Conservation (phyloP, 2,113 vertebrate genomes). For the Poeciliopsis prolifica region DNA sequence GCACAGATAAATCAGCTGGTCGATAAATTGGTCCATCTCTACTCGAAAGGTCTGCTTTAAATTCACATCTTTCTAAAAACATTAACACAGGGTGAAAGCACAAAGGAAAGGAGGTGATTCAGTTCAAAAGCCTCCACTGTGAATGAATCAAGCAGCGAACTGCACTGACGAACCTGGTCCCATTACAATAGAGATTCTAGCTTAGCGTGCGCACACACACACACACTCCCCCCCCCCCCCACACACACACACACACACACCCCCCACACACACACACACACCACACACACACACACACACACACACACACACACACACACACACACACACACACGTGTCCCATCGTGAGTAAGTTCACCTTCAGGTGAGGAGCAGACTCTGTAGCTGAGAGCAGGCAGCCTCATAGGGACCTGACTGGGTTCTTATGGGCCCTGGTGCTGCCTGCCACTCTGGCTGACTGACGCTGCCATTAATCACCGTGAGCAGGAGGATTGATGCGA, state of each 20-base stretch:
- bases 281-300: neutral
- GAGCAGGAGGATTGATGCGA: conserved; percentile 75
- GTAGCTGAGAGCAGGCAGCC: conserved; percentile 35
- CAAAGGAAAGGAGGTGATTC: conserved; percentile 45
- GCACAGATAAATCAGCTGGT: too few relatives aligned
- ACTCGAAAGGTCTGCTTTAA: too few relatives aligned
- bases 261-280: too few relatives aligned
- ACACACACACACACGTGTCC: neutral
- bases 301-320: conserved; percentile 17
- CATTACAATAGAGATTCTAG: conserved; percentile 39
- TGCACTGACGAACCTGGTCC: conserved; percentile 10
- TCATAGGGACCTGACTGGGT: conserved; percentile 47
- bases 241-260: too few relatives aligned
- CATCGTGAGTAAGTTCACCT: conserved; percentile 43
- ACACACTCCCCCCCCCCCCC: too few relatives aligned
- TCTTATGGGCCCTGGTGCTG: conserved; percentile 67
- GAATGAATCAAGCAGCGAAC: conserved; percentile 27
- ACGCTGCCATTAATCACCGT: conserved; percentile 77
- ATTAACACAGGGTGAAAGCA: conserved; percentile 33
- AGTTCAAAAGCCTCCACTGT: conserved; percentile 48
- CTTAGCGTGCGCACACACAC: neutral
- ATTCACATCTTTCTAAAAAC: too few relatives aligned
- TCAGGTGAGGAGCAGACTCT: conserved; percentile 46
- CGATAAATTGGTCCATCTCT: too few relatives aligned
- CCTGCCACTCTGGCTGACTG: conserved; percentile 70